Conservation (phyloP, 2,113 vertebrate species). For the Apodemus sylvaticus region DNA sequence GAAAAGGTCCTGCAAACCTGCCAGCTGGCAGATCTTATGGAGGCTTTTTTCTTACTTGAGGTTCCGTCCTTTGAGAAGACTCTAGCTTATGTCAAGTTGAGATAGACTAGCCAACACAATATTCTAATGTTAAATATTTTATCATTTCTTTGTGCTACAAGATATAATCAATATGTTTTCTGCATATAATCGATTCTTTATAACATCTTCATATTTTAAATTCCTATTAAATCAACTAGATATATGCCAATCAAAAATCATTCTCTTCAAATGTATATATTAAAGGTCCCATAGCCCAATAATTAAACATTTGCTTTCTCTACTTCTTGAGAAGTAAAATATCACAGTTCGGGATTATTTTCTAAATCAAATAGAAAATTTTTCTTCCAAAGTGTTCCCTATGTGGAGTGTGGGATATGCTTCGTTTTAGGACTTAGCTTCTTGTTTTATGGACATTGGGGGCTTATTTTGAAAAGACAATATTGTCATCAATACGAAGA, state of each 20-base stretch:
- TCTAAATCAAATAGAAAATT: not conserved
- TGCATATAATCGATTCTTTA: not conserved
- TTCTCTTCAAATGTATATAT: not conserved
- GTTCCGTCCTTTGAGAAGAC: not conserved
- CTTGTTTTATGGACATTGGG: not conserved
- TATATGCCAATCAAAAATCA: not conserved
- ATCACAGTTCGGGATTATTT: not conserved
- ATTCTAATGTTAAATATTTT: conserved; percentile 27
- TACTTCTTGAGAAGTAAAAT: not conserved
- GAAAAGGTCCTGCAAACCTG: not conserved
- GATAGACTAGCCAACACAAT: not conserved
- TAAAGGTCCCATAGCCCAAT: not conserved
- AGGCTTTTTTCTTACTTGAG: not conserved
- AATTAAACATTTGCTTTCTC: not conserved
- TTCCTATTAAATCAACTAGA: not conserved
- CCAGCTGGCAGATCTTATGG: not conserved
- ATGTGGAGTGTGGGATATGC: not conserved
- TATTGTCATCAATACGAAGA: not conserved
- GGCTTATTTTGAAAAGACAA: not conserved
- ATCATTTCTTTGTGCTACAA: not conserved
- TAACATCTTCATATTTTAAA: not conserved
- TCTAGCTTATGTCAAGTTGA: not conserved
- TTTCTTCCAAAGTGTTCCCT: not conserved
- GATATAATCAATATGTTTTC: not conserved
- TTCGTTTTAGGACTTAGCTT: not conserved